Base-by-base conservation (phyloP, 2,113 vertebrate species). In the Lagopus muta region DNA sequence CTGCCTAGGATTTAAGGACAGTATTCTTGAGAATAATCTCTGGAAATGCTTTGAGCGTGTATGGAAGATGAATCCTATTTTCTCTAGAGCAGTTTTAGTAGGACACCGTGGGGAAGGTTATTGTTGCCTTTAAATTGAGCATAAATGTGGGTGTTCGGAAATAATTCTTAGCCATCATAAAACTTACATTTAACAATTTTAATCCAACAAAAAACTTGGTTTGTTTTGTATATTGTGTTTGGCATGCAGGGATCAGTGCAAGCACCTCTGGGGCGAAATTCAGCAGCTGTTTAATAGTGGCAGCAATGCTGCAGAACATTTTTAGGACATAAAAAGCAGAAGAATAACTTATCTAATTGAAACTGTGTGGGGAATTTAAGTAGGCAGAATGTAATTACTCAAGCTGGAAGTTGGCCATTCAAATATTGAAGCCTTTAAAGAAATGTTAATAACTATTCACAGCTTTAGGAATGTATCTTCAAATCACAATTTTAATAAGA, bases 331-430 rank as follows among this genome's bases (percentile, higher is more conserved):
- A 81, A 91, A 91, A 48, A 93, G 81, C 42, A 89, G 80, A 96
- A 95, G 67, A 93, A 93, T 93, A 96, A 90, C 85, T 94, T 94
- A 87, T 86, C 80, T 95, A 96, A 94, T 94, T 95, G 87, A 93
- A 95, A 95, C 55, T 91, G 83, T 82, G 93, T 91, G 82, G 80
- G 87, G 92, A 95, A 96, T 97, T 91, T 94, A 95, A 96, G 92
- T 91, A 94, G 93, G 80, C 85, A 96, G 93, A 92, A 94, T 96
- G 82, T 93, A 96, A 95, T 97, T 97, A 94, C 71, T 96, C 92
- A 96, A 64, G 79, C 65, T 96, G 90, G 85, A 97, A 95, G 94
- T 92, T 90, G 93, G 93, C 82, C 89, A 93, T 91, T 93, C 92
- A 95, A 91, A 96, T 95, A 92, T 60, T 89, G 94, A 94, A 94